Evolutionary conservation across 2,888 invertebrate genomes (phyloP), one percentile per base, ranked within the genome.

Genomic region (Noctua comes): DNA sequence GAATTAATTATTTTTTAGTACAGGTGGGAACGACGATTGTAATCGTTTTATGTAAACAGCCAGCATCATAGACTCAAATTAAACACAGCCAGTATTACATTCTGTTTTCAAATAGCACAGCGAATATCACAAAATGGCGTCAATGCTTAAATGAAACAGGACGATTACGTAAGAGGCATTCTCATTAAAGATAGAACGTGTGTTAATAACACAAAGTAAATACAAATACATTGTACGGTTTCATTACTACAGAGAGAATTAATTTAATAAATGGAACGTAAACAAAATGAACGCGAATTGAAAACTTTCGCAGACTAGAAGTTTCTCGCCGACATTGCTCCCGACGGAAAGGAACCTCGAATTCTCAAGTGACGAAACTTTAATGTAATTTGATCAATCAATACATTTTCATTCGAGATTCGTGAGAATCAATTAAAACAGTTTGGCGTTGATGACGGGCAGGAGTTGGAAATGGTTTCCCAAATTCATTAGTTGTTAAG

Each of bases 361-460:
- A 51, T 43, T 77, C 73, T 57, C 76, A 21, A 73, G 70, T 40
- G 64, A 76, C 66, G 65, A 79, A 87, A 81, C 79, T 86, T 86
- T 64, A 70, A 51, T 78, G 65, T 77, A 82, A 86, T 85, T 82
- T 78, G 51, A 83, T 82, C 83, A 83, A 82, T 82, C 78, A 77
- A 82, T 82, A 82, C 48, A 72, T 78, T 77, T 80, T 83, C 73
- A 65, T 80, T 81, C 59, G 75, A 72, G 59, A 87, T 82, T 83
- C 66, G 70, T 80, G 79, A 66, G 73, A 87, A 85, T 83, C 85
- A 85, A 88, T 88, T 89, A 85, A 83, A 82, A 86, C 83, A 85
- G 85, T 87, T 87, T 75, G 77, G 68, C 81, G 72, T 81, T 81
- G 76, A 77, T 76, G 77, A 71, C 76, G 65, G 69, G 11, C 74